Conservation (phyloP, 2,797 vertebrate genomes). For the Alcedo quadribrachys region DNA sequence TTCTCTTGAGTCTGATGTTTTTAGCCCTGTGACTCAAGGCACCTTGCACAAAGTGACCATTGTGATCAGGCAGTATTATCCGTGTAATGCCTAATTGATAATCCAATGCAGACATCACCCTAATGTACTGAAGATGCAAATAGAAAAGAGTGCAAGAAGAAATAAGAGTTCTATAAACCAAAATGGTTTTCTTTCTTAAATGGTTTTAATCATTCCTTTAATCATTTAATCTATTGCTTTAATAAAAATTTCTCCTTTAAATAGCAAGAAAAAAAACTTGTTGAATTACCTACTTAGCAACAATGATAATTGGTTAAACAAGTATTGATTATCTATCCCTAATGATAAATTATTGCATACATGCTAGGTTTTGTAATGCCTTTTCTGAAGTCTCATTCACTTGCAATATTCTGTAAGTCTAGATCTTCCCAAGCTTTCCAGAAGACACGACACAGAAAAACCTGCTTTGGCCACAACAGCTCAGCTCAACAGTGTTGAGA, state of each 20-base stretch:
- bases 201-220: not conserved
- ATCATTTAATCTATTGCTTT: conserved; percentile 45
- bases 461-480: not conserved
- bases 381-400: conserved; percentile 20
- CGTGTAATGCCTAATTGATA: not conserved
- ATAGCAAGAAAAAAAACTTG: conserved; percentile 60
- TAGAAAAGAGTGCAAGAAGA: conserved; percentile 3
- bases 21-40: not conserved
- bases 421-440: not conserved
- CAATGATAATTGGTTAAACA: conserved; percentile 50
- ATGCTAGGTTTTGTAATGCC: conserved; percentile 13
- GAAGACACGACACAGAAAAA: not conserved
- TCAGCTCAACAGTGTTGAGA: not conserved
- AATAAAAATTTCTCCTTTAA: conserved; percentile 55
- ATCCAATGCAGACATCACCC: not conserved
- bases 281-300: conserved; percentile 52
- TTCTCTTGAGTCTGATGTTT: not conserved
- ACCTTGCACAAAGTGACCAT: not conserved
- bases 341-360: conserved; percentile 41
- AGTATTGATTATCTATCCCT: conserved; percentile 63
- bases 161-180: not conserved
- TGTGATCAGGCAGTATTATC: not conserved
- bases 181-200: conserved; percentile 20
- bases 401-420: not conserved
- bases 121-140: not conserved